Evolutionary conservation across 1,140 invertebrate species (phyloP), one percentile per base, ranked within the genome.

Genomic region (Pseudomyrmex cubaensis): DNA sequence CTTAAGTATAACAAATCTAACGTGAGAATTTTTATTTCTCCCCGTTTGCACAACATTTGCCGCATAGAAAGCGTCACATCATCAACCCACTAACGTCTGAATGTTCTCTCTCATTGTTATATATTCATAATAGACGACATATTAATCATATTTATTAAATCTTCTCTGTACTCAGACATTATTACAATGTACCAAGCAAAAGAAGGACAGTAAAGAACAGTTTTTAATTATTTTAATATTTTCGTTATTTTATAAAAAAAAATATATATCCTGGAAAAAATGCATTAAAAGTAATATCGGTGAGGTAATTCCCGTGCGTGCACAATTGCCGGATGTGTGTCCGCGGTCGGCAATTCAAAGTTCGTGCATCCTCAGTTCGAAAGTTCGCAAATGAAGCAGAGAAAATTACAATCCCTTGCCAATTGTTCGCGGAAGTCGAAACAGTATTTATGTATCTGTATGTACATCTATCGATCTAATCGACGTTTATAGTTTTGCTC

Each of bases 391-490:
- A 54, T 20, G 57, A 82, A 62, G 67, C 76, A 82, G 50, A 76
- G 48, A 46, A 66, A 59, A 86, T 86, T 82, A 57, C 61, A 86
- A 35, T 84, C 22, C 35, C 17, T 64, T 64, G 52, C 44, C 17
- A 77, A 64, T 35, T 44, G 35, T 25, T 72, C 52, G 73, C 61
- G 74, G 82, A 87, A 87, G 70, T 83, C 82, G 57, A 50, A 75
- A 80, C 84, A 72, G 76, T 75, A 56, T 20, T 15, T 63, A 9
- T 50, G 44, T 25, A 73, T 69, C 20, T 25, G 25, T 82, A 83
- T 56, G 48, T 54, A 67, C 73, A 82, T 9, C 44, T 25, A 46
- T 10, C 50, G 3, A 4, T 46, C 35, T 2, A 48, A 22, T 15
- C 17, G 20, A 9, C 17, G 22, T 83, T 75, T 50, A 83, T 50